These are phyloP conservation scores for Menidia menidia DNA, from an alignment of 2,797 vertebrate species.

Conservation along the genomic window DNA sequence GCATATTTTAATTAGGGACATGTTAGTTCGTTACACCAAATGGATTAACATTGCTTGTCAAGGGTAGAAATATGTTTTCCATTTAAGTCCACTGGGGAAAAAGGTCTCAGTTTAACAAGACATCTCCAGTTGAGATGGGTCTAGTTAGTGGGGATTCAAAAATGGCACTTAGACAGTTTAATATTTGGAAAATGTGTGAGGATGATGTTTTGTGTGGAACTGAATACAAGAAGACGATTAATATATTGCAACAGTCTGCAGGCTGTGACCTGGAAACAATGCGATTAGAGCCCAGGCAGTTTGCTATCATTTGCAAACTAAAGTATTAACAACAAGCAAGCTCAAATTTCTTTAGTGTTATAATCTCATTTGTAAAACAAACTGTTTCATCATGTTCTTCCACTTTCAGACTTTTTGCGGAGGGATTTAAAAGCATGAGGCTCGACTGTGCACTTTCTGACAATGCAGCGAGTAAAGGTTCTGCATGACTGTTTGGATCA, in stretches of 20 bases:
- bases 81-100: conserved; percentile 82
- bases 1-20: conserved; percentile 88
- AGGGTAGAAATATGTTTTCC: conserved; percentile 84
- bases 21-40: conserved; percentile 88
- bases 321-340: conserved; percentile 33
- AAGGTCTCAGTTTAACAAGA: conserved; percentile 83
- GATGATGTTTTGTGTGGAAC: conserved; percentile 48
- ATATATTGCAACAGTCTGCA: conserved; percentile 51
- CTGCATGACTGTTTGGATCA: conserved; percentile 93
- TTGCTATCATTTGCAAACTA: conserved; percentile 40
- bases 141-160: conserved; percentile 69
- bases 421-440: conserved; percentile 82
- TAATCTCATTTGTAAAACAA: conserved; percentile 28
- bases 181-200: conserved; percentile 64
- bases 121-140: conserved; percentile 76
- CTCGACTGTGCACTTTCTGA: conserved; percentile 87
- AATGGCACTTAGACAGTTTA: conserved; percentile 70
- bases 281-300: conserved; percentile 39
- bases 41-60: conserved; percentile 87
- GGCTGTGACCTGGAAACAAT: conserved; percentile 58
- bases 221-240: conserved; percentile 65
- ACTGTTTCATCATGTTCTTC: conserved; percentile 14
- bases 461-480: conserved; percentile 85
- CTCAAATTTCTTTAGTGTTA: conserved; percentile 26
- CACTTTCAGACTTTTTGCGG: conserved; percentile 82